A percentile compares a stretch with the other conserved stretches of the same genome.
Evolutionary conservation across 2,888 invertebrate genomes (phyloP).

Genomic region (Phortica okadai): DNA sequence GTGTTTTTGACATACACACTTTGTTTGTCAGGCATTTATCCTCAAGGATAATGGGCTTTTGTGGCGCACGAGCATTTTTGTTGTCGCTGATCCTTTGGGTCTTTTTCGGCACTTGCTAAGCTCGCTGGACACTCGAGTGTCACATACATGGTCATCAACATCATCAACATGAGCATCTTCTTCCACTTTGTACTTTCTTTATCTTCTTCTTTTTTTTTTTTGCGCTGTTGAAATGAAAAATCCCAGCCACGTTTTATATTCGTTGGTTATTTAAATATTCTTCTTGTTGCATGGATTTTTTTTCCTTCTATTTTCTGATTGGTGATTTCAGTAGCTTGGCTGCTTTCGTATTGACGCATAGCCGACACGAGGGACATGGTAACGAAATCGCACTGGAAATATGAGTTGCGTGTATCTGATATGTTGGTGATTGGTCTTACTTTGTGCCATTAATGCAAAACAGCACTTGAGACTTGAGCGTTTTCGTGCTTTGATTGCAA

Average conservation of each 20-base stretch:
- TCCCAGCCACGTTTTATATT: neutral
- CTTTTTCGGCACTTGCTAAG: neutral
- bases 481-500: neutral
- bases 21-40: constrained; percentile 15
- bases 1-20: constrained; percentile 1
- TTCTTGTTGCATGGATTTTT: neutral
- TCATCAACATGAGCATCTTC: neutral
- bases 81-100: neutral
- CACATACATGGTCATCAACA: constrained; percentile 5
- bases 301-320: constrained; percentile 9
- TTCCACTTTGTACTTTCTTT: neutral
- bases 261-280: neutral
- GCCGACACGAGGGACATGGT: neutral
- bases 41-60: constrained; percentile 20
- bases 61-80: constrained; percentile 2
- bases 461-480: constrained; percentile 18
- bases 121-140: constrained; percentile 18
- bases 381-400: neutral
- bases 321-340: constrained; percentile 9
- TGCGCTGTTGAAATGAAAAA: neutral
- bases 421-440: constrained; percentile 8
- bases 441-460: neutral
- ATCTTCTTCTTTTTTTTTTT: neutral
- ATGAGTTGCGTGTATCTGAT: constrained; percentile 6
- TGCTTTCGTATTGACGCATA: neutral